These are phyloP conservation scores for Epinotia brunnichana DNA, from an alignment of 2,888 invertebrate genomes.

Conservation along the genomic window DNA sequence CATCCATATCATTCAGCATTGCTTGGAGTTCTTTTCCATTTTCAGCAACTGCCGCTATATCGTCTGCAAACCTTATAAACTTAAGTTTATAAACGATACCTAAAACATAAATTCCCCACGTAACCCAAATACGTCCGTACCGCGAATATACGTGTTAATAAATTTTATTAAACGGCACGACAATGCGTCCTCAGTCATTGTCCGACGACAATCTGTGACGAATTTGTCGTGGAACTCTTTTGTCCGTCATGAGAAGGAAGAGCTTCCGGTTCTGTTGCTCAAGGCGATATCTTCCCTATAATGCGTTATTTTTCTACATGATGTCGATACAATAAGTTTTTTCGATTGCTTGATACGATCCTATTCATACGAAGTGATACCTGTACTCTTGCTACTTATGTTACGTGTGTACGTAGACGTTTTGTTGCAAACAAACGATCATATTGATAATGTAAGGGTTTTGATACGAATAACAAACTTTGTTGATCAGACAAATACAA, in stretches of 20 bases:
- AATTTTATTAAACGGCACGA: conserved; percentile 77
- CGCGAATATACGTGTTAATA: conserved; percentile 65
- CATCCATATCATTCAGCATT: too few relatives aligned
- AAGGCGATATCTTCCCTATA: conserved; percentile 71
- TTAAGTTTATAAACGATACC: neutral
- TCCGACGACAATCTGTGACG: conserved; percentile 73
- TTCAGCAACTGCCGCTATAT: too few relatives aligned
- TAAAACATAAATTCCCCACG: conserved; percentile 21
- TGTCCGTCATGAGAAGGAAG: conserved; percentile 79
- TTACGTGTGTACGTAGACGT: conserved; percentile 19
- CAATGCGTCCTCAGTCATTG: conserved; percentile 67
- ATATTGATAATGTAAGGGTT: conserved; percentile 7
- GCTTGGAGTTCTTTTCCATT: too few relatives aligned
- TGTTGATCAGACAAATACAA: conserved; percentile 4
- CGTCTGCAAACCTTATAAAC: too few relatives aligned
- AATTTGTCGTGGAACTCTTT: conserved; percentile 80
- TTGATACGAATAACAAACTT: conserved; percentile 16
- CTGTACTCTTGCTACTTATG: conserved; percentile 22
- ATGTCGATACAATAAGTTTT: conserved; percentile 67
- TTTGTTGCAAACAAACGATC: conserved; percentile 12
- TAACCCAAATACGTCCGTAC: conserved; percentile 34
- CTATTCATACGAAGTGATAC: conserved; percentile 51
- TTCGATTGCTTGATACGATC: conserved; percentile 60
- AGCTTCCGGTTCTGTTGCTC: conserved; percentile 76
- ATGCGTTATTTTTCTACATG: conserved; percentile 52